Evolutionary conservation across 1,140 invertebrate species (phyloP), one percentile per base, ranked within the genome.

Genomic region (Pararge aegeria): DNA sequence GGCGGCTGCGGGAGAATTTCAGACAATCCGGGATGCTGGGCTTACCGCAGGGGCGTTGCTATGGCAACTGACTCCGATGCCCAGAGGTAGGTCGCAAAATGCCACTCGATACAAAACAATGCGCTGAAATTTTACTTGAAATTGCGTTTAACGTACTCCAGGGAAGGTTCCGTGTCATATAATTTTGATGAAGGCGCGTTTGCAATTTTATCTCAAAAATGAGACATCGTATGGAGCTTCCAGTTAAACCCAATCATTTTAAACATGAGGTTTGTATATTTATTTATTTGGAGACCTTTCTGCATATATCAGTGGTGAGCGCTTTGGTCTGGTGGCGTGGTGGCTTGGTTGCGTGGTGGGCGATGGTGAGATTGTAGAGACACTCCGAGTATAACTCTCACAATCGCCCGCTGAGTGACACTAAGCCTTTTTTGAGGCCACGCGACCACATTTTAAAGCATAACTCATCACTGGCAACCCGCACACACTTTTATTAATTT

Each of bases 31-130:
- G 75, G 71, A 69, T 62, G 74, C 66, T 68, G 67, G 69, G 68
- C 60, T 70, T 65, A 80, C 79, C 81, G 64, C 80, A 79, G 66
- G 83, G 85, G 85, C 52, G 85, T 88, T 88, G 73, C 85, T 49
- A 86, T 85, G 78, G 70, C 54, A 68, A 88, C 85, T 62, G 66
- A 68, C 78, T 80, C 70, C 70, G 66, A 56, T 59, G 59, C 66
- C 54, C 60, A 51, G 60, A 62, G 60, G 60, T 62, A 55, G 27
- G 44, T 30, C 40, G 24, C 42, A 49, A 54, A 61, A 52, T 49
- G 51, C 34, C 59, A 71, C 67, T 55, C 54, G 57, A 64, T 68
- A 68, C 62, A 65, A 65, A 61, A 61, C 61, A 60, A 56, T 62
- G 40, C 18, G 49, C 44, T 56, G 34, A 49, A 55, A 61, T 44